Conservation (phyloP, 35 echinoderm and acorn worm genomes). For the Hemicentrotus pulcherrimus region DNA sequence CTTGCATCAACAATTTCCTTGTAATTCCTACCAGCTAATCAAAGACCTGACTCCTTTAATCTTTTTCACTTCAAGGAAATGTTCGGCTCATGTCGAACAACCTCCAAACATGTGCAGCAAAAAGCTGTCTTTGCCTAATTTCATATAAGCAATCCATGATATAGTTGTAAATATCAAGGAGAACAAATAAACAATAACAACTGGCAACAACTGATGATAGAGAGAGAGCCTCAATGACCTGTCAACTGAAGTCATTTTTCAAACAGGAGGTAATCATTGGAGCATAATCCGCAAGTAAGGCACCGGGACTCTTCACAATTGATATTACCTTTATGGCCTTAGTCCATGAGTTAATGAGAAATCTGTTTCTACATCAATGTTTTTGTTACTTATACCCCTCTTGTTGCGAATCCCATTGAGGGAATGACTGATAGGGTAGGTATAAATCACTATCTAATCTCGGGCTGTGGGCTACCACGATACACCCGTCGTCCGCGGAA, state of each 20-base stretch:
- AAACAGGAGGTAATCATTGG: neutral
- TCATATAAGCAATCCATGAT: neutral
- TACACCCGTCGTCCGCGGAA: neutral
- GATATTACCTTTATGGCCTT: slow-evolving; percentile 12
- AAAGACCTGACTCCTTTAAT: neutral
- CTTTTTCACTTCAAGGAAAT: neutral
- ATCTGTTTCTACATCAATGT: slow-evolving; percentile 25
- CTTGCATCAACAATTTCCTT: neutral
- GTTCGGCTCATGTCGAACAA: neutral
- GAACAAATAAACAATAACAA: neutral
- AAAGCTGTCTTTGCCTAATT: neutral
- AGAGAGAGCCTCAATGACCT: neutral
- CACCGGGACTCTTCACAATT: neutral
- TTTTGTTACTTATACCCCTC: neutral
- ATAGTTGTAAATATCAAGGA: neutral
- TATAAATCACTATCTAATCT: slow-evolving; percentile 28
- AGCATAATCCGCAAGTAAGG: neutral
- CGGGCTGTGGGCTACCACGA: neutral
- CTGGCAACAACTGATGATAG: neutral
- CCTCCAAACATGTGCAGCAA: neutral
- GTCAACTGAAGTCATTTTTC: neutral
- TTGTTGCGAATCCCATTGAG: neutral
- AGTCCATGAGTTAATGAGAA: slow-evolving; percentile 31
- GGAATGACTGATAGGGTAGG: neutral
- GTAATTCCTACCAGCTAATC: neutral